A percentile compares a stretch with the other conserved stretches of the same genome.
Evolutionary conservation across 1,140 invertebrate species (phyloP).

Genomic region (Agrilus planipennis): DNA sequence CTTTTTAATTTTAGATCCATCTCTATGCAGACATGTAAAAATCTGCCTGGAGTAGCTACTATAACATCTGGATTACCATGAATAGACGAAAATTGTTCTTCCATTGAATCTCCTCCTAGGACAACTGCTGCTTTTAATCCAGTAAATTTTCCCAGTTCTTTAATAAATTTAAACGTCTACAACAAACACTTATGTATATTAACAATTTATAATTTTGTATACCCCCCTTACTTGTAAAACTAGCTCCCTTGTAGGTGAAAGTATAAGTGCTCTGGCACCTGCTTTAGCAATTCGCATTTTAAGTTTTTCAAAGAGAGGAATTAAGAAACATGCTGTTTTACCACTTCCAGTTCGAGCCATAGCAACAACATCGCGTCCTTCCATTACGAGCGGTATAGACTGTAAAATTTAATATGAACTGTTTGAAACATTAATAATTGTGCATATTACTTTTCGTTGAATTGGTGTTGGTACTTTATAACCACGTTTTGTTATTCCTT

Average conservation of each 20-base stretch:
- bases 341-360: slow-evolving; percentile 99
- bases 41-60: slow-evolving; percentile 93
- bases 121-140: slow-evolving; percentile 76
- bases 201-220: slow-evolving; percentile 4
- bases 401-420: slow-evolving; percentile 34
- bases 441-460: slow-evolving; percentile 76
- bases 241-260: slow-evolving; percentile 94
- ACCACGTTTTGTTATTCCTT: slow-evolving; percentile 83
- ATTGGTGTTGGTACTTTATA: slow-evolving; percentile 98
- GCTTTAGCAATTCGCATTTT: slow-evolving; percentile 57
- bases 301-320: slow-evolving; percentile 90
- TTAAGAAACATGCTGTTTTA: slow-evolving; percentile 97
- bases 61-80: slow-evolving; percentile 94
- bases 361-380: slow-evolving; percentile 92
- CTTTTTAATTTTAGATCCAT: slow-evolving; percentile 85
- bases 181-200: slow-evolving; percentile 17
- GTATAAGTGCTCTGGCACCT: slow-evolving; percentile 71
- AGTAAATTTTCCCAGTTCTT: slow-evolving; percentile 85
- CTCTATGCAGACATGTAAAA: slow-evolving; percentile 93
- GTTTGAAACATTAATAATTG: slow-evolving; percentile 16
- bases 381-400: slow-evolving; percentile 89
- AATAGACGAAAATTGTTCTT: slow-evolving; percentile 89
- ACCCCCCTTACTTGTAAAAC: slow-evolving; percentile 73
- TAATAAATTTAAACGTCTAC: slow-evolving; percentile 87
- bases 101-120: slow-evolving; percentile 94